Percentiles rank a stretch among this genome's conserved stretches.
Conservation (phyloP, 2,888 invertebrate species). For the Terebella lapidaria region DNA sequence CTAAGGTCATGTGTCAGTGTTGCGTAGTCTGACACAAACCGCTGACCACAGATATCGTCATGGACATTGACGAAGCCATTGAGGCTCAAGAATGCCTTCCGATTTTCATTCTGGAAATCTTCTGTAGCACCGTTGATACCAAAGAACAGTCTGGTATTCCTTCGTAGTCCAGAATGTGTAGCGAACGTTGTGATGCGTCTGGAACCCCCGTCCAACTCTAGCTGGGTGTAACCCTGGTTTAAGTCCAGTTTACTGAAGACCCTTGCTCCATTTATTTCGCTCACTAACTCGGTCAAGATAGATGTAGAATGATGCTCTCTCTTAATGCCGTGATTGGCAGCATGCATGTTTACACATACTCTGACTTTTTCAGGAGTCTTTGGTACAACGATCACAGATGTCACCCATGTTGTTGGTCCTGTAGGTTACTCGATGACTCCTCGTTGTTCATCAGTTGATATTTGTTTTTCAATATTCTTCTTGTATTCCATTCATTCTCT, state of each 20-base stretch:
- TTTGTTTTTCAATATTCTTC: slow-evolving; percentile 1
- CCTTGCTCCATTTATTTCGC: slow-evolving; percentile 12
- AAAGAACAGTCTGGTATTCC: slow-evolving; percentile 19
- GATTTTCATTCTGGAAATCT: too few relatives aligned
- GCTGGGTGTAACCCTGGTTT: slow-evolving; percentile 8
- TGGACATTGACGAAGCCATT: too few relatives aligned
- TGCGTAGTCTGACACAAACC: too few relatives aligned
- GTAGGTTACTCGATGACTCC: slow-evolving; percentile 12
- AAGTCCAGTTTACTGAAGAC: slow-evolving; percentile 9
- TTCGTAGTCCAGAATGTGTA: slow-evolving; percentile 16
- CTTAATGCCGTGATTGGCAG: slow-evolving; percentile 22
- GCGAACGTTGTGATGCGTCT: slow-evolving; percentile 22
- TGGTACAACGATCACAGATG: slow-evolving; percentile 2
- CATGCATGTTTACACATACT: slow-evolving; percentile 29
- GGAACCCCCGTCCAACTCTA: slow-evolving; percentile 7
- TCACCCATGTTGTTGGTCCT: slow-evolving; percentile 13
- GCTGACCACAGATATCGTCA: too few relatives aligned
- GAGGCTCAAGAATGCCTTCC: too few relatives aligned
- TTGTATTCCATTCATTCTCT: neutral
- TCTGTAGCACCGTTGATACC: slow-evolving; percentile 5
- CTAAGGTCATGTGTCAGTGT: too few relatives aligned
- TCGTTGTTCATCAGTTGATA: neutral
- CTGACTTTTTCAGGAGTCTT: slow-evolving; percentile 19
- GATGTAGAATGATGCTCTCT: slow-evolving; percentile 15
- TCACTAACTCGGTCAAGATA: slow-evolving; percentile 8